These are phyloP conservation scores for Drosophila seguyi DNA, from an alignment of 1,140 invertebrate genomes.

Conservation along the genomic window DNA sequence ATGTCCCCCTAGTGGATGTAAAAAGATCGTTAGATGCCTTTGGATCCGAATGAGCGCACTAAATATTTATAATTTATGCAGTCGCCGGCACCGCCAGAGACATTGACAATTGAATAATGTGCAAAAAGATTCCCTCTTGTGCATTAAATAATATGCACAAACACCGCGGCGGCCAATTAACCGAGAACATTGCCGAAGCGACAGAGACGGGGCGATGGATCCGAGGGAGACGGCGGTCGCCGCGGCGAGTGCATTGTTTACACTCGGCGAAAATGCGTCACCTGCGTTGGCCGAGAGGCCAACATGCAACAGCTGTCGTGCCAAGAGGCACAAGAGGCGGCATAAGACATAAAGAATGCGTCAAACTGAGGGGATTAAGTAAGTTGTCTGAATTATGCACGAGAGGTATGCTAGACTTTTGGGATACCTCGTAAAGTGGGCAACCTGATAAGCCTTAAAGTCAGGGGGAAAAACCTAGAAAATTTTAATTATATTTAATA, in stretches of 20 bases:
- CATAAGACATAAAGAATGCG: slow-evolving; percentile 21
- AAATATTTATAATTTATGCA: slow-evolving; percentile 72
- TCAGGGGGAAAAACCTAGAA: background rate
- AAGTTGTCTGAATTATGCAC: slow-evolving; percentile 1
- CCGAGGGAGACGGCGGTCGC: slow-evolving; percentile 23
- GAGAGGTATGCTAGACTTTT: background rate
- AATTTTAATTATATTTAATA: background rate
- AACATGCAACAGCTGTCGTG: slow-evolving; percentile 39
- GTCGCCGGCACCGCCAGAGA: slow-evolving; percentile 26
- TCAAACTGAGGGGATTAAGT: slow-evolving; percentile 29
- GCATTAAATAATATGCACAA: slow-evolving; percentile 35
- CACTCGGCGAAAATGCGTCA: slow-evolving; percentile 46
- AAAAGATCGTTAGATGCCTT: background rate
- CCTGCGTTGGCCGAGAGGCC: slow-evolving; percentile 21
- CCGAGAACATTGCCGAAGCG: slow-evolving; percentile 48
- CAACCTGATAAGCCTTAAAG: background rate
- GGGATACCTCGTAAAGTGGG: background rate
- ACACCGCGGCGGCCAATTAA: slow-evolving; percentile 70
- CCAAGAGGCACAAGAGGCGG: slow-evolving; percentile 6
- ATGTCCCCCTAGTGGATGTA: background rate
- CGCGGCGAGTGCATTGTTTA: slow-evolving; percentile 56
- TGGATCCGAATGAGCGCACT: slow-evolving; percentile 60
- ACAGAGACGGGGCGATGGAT: slow-evolving; percentile 7
- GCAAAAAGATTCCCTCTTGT: slow-evolving; percentile 20
- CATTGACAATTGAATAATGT: slow-evolving; percentile 69